Conservation (phyloP, 1,140 invertebrate genomes). For the Gonioctena quinquepunctata region DNA sequence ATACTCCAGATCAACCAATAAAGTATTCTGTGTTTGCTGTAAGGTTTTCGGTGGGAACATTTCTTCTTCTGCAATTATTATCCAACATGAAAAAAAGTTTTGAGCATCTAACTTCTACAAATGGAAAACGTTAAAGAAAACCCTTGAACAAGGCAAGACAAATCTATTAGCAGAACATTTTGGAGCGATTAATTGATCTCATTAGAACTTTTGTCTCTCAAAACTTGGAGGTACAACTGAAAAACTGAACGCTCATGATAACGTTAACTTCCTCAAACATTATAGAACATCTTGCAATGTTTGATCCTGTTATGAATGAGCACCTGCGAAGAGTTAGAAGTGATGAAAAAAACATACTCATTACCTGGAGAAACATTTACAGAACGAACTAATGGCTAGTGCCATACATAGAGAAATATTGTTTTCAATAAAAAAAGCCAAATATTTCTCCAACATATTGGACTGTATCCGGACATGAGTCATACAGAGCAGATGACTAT, state of each 20-base stretch:
- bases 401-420: slow-evolving; percentile 37
- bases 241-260: background rate
- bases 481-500: slow-evolving; percentile 43
- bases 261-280: background rate
- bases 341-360: slow-evolving; percentile 16
- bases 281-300: background rate
- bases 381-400: slow-evolving; percentile 40
- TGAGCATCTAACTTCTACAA: too few relatives aligned
- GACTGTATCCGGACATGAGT: slow-evolving; percentile 45
- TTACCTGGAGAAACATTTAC: slow-evolving; percentile 35
- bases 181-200: background rate
- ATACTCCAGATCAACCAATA: too few relatives aligned
- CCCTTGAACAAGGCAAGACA: too few relatives aligned
- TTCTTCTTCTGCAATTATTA: too few relatives aligned
- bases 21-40: too few relatives aligned
- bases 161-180: background rate
- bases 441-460: slow-evolving; percentile 47
- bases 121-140: too few relatives aligned
- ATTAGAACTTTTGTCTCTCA: background rate
- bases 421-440: slow-evolving; percentile 28
- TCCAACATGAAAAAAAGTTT: too few relatives aligned
- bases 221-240: background rate
- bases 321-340: background rate
- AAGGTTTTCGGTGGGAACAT: too few relatives aligned
- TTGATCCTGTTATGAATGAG: slow-evolving; percentile 11